Evolutionary conservation across 2,888 invertebrate genomes (phyloP).

Genomic region (Tribolium freemani): DNA sequence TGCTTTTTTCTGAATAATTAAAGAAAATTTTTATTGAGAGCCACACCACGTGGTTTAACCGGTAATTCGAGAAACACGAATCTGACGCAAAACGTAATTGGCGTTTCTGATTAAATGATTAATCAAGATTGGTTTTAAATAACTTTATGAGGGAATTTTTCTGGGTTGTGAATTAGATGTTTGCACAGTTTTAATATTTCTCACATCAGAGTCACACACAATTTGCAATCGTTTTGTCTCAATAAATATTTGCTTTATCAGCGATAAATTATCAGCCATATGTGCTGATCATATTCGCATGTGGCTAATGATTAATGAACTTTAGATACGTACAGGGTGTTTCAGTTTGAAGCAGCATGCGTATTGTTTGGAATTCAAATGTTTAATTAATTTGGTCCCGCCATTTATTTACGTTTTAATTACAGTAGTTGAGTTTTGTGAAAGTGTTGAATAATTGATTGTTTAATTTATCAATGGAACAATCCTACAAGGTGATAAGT

Average conservation of each 20-base stretch:
- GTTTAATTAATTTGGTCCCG: too few species aligned
- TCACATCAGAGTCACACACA: neutral
- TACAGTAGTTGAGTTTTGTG: neutral
- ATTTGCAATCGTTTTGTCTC: neutral
- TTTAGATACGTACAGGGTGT: too few species aligned
- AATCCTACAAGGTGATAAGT: neutral
- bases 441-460: neutral
- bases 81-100: neutral
- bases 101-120: neutral
- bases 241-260: neutral
- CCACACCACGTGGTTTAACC: neutral
- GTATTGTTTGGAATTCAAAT: too few species aligned
- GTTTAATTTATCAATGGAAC: neutral
- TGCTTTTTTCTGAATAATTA: slow-evolving; percentile 20
- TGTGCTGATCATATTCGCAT: neutral
- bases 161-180: neutral
- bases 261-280: neutral
- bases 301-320: too few species aligned
- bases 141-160: neutral
- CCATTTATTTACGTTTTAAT: neutral
- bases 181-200: too few species aligned
- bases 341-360: too few species aligned
- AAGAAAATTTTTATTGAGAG: slow-evolving; percentile 3
- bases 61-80: neutral
- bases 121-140: neutral